Conservation (phyloP, 2,113 vertebrate genomes). For the Motacilla tschutschensis region DNA sequence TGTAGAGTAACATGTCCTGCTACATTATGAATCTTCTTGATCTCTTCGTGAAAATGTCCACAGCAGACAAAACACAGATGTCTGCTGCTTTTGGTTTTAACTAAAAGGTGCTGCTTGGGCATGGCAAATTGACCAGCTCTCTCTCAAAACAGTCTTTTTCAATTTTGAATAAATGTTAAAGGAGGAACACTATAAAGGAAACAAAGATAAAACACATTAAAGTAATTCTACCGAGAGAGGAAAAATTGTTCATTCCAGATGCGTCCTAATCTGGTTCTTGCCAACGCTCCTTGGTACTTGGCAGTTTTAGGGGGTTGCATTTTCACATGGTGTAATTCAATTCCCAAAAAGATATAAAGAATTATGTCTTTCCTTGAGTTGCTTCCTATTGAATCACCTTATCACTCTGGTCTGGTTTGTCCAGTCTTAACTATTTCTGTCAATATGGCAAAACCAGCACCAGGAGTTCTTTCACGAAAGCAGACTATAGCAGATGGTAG, state of each 20-base stretch:
- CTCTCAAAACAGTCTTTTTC: not conserved
- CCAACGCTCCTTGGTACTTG: not conserved
- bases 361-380: not conserved
- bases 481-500: not conserved
- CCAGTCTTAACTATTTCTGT: not conserved
- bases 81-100: not conserved
- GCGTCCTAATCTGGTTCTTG: not conserved
- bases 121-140: not conserved
- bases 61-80: conserved; percentile 14
- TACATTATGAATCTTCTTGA: not conserved
- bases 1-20: conserved; percentile 45
- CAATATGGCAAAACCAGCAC: not conserved
- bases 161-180: not conserved
- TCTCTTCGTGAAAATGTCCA: not conserved
- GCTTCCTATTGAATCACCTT: not conserved
- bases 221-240: not conserved
- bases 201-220: not conserved
- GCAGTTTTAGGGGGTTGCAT: not conserved
- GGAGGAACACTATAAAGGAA: not conserved
- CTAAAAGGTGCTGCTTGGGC: not conserved
- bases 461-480: not conserved
- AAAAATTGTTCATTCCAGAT: not conserved
- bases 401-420: not conserved
- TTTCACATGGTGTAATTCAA: not conserved
- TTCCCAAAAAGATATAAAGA: not conserved